Evolutionary conservation across 2,113 vertebrate species (phyloP).

Genomic region (Rafetus swinhoei): DNA sequence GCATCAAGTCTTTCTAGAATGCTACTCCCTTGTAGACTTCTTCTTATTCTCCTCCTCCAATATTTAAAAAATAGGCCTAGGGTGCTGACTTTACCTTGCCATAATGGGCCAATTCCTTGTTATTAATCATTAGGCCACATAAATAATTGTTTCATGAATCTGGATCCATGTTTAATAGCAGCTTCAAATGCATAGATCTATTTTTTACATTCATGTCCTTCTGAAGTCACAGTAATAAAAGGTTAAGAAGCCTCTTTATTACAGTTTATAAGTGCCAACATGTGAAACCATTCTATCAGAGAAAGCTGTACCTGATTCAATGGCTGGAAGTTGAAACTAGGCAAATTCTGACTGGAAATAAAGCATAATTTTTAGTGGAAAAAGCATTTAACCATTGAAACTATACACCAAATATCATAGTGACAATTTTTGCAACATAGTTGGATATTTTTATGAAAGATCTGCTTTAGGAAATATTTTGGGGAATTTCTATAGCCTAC

Average conservation of each 20-base stretch:
- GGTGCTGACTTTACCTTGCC: neutral
- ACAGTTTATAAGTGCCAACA: neutral
- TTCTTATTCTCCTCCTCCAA: neutral
- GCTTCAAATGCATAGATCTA: neutral
- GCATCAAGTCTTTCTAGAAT: neutral
- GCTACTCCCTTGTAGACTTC: neutral
- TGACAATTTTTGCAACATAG: neutral
- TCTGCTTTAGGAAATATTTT: neutral
- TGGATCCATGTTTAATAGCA: neutral
- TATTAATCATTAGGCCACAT: neutral
- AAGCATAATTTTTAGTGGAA: too few species aligned
- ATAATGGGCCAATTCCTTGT: neutral
- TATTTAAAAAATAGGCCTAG: neutral
- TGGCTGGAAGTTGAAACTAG: neutral
- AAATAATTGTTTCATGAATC: neutral
- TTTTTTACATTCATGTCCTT: neutral
- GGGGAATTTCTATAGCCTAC: neutral
- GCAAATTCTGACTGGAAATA: too few species aligned
- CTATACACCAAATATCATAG: neutral
- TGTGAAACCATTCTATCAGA: neutral
- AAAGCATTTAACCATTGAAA: neutral
- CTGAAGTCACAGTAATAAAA: neutral
- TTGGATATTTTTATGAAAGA: slow-evolving; percentile 1
- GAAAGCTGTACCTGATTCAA: neutral
- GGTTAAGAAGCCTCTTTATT: neutral